Percentiles rank a stretch among this genome's conserved stretches.
These are phyloP conservation scores for Craterocephalus amniculus DNA, from an alignment of 2,797 vertebrate species.

Conservation along the genomic window DNA sequence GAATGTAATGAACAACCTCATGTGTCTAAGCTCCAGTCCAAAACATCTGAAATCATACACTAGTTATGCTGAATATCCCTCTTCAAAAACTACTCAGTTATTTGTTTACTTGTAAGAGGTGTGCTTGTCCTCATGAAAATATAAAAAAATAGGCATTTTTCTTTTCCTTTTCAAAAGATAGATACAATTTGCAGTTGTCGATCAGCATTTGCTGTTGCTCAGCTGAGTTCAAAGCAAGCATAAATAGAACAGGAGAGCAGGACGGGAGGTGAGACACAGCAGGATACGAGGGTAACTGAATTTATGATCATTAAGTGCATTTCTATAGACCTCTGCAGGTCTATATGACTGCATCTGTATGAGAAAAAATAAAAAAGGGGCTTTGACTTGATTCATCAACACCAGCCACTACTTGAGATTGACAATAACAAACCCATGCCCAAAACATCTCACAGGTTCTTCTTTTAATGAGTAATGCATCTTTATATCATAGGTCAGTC, in stretches of 20 bases:
- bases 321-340: conserved; percentile 43
- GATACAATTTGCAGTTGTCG: conserved; percentile 69
- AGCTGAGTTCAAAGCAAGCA: conserved; percentile 67
- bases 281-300: conserved; percentile 47
- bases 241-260: conserved; percentile 60
- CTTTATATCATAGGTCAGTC: conserved; percentile 82
- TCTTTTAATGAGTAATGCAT: conserved; percentile 83
- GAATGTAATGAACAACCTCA: conserved; percentile 23
- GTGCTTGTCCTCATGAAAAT: conserved; percentile 84
- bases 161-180: conserved; percentile 78
- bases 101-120: conserved; percentile 70
- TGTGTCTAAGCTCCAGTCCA: conserved; percentile 62
- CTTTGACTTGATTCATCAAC: conserved; percentile 57
- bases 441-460: conserved; percentile 77
- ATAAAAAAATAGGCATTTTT: conserved; percentile 86
- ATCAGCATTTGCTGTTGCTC: conserved; percentile 62
- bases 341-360: conserved; percentile 40
- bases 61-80: conserved; percentile 60
- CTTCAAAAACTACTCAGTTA: conserved; percentile 36
- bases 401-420: conserved; percentile 63
- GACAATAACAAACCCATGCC: conserved; percentile 80
- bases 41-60: conserved; percentile 53
- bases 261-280: conserved; percentile 69
- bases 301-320: conserved; percentile 45
- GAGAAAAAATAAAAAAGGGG: conserved; percentile 40